phyloP scores from a whole-genome alignment of 2,888 invertebrate genomes.

The Eupelmus urozonus region DNA sequence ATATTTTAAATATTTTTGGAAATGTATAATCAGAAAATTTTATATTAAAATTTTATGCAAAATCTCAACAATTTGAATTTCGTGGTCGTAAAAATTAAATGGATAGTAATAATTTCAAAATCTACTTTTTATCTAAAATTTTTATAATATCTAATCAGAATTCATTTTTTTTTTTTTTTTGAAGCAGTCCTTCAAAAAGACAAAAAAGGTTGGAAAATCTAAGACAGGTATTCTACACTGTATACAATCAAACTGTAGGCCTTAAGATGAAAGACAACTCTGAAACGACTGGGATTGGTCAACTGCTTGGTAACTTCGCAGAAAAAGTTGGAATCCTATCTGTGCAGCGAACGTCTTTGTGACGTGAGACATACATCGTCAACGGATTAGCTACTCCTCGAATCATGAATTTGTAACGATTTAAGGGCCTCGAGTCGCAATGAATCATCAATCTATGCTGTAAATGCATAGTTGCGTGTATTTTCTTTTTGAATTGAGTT shows the following conservation, averaged over 20 bases:
- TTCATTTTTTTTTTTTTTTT: constrained; percentile 36
- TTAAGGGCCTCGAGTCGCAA: constrained; percentile 17
- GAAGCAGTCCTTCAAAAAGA: constrained; percentile 77
- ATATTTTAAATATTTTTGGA: no score
- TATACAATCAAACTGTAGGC: constrained; percentile 80
- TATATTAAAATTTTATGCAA: no score
- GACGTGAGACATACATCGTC: constrained; percentile 63
- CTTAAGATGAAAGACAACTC: constrained; percentile 79
- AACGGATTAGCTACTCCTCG: constrained; percentile 15
- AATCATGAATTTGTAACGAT: constrained; percentile 45
- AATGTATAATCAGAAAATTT: no score
- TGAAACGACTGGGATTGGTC: constrained; percentile 78
- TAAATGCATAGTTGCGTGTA: no score
- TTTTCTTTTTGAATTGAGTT: no score
- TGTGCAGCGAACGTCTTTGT: constrained; percentile 74
- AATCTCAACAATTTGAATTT: no score
- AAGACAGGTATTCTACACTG: constrained; percentile 80
- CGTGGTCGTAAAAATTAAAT: no score
- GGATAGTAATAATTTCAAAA: not conserved
- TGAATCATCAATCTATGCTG: not conserved
- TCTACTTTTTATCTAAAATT: not conserved
- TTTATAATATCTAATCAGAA: constrained; percentile 25
- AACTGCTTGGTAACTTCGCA: constrained; percentile 80
- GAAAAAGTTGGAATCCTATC: constrained; percentile 80
- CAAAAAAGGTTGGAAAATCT: constrained; percentile 77